Percentiles rank a stretch among this genome's conserved stretches.
Conservation (phyloP, 2,797 vertebrate genomes). For the Ceyx erithaca region DNA sequence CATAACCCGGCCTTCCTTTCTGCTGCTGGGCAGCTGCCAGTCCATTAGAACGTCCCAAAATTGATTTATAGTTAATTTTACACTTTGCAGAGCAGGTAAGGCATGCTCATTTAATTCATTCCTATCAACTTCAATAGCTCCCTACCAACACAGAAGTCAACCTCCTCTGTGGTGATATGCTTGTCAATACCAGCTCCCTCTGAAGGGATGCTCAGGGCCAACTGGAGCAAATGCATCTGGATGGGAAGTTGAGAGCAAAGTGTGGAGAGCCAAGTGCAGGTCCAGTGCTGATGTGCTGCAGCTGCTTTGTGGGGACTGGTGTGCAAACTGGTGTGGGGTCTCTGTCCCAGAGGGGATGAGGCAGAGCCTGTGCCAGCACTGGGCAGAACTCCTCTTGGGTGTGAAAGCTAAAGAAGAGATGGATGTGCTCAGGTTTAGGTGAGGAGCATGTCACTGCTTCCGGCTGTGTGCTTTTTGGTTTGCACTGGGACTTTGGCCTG, state of each 20-base stretch:
- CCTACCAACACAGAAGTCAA: not conserved
- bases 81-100: not conserved
- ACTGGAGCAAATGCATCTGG: fast-evolving
- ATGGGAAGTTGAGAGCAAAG: not conserved
- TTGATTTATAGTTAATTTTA: not conserved
- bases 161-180: fast-evolving
- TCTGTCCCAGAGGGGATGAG: not conserved
- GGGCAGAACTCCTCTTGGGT: not conserved
- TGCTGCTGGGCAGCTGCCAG: fast-evolving
- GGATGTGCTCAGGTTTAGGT: not conserved
- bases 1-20: not conserved
- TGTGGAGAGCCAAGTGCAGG: fast-evolving
- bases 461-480: not conserved
- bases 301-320: not conserved
- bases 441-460: fast-evolving
- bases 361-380: not conserved
- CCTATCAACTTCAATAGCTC: not conserved
- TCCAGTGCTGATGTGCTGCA: fast-evolving
- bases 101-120: not conserved
- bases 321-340: fast-evolving
- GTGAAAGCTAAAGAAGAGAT: not conserved
- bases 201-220: not conserved
- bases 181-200: fast-evolving
- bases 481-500: not conserved
- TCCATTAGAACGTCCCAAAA: not conserved